Evolutionary conservation across 2,888 invertebrate genomes (phyloP), one percentile per base, ranked within the genome.

Genomic region (Caenorhabditis parvicauda): DNA sequence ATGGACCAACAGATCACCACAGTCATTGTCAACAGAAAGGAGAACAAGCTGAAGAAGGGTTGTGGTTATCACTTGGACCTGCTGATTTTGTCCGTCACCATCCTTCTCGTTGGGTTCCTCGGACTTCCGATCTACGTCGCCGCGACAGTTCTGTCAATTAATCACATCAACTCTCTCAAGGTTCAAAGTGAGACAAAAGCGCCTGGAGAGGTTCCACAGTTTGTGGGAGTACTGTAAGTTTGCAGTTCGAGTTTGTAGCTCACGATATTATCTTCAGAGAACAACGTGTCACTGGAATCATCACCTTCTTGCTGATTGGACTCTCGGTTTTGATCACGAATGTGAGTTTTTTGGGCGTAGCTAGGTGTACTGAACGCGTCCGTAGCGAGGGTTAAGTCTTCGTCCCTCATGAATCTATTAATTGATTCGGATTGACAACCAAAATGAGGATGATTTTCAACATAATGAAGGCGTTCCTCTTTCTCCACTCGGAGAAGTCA

Each of bases 1-100:
- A 96, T 98, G 95, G 96, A 98, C 86, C 96, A 98, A 82, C 96
- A 98, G 85, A 98, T 98, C 71, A 95, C 96, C 2, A 92, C 94
- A 45, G 96, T 98, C 28, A 98, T 98, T 81, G 90, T 98, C 28
- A 98, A 98, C 83, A 87, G 96, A 41, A 95, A 94, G 83, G 98
- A 98, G 83, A 92, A 96, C 82, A 95, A 96, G 83, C 85, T 98
- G 66, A 92, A 92, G 54, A 83, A 88, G 86, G 93, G 94, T 28
- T 91, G 92, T 81, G 95, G 95, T 25, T 94, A 94, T 82, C 95
- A 96, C 82, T 85, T 96, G 82, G 95, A 96, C 82, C 85, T 96
- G 27, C 91, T 95, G 79, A 86, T 96, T 1, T 84, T 96, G 67
- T 88, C 91, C 2, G 87, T 92, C 59, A 84, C 94, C 51, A 94